These are phyloP conservation scores for Monarcha castaneiventris DNA, from an alignment of 2,113 vertebrate species.

Conservation along the genomic window DNA sequence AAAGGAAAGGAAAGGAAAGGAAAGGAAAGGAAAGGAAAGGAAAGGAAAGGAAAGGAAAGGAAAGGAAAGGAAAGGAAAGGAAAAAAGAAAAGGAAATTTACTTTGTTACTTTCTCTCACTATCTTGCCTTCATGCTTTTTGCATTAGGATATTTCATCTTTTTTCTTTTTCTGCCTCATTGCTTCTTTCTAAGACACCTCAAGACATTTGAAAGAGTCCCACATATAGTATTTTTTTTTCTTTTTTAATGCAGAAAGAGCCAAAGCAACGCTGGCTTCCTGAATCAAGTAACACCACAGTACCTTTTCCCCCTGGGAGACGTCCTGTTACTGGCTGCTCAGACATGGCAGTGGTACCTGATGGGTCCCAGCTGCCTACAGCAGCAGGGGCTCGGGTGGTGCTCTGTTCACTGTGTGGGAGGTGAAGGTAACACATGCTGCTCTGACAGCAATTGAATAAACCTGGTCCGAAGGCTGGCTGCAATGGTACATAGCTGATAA, in stretches of 20 bases:
- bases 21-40: too few relatives aligned
- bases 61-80: too few relatives aligned
- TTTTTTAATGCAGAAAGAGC: not conserved
- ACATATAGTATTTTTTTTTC: not conserved
- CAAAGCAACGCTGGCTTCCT: not conserved
- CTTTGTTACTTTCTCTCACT: not conserved
- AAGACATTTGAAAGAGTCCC: not conserved
- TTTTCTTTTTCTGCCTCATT: not conserved
- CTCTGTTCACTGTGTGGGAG: not conserved
- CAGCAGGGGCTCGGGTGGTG: not conserved
- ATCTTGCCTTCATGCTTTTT: not conserved
- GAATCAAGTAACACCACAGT: conserved; percentile 2
- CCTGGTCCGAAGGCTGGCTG: not conserved
- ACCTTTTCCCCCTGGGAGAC: conserved; percentile 13
- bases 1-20: too few relatives aligned
- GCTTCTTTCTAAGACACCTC: not conserved
- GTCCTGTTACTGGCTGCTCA: not conserved
- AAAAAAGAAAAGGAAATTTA: not conserved
- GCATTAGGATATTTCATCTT: not conserved
- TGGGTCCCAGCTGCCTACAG: conserved; percentile 28
- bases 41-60: not conserved
- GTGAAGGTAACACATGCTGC: not conserved
- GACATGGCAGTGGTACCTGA: not conserved
- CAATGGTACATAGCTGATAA: not conserved
- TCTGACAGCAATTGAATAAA: conserved; percentile 4